These are phyloP conservation scores for Heptranchias perlo DNA, from an alignment of 2,113 vertebrate genomes.

Conservation along the genomic window DNA sequence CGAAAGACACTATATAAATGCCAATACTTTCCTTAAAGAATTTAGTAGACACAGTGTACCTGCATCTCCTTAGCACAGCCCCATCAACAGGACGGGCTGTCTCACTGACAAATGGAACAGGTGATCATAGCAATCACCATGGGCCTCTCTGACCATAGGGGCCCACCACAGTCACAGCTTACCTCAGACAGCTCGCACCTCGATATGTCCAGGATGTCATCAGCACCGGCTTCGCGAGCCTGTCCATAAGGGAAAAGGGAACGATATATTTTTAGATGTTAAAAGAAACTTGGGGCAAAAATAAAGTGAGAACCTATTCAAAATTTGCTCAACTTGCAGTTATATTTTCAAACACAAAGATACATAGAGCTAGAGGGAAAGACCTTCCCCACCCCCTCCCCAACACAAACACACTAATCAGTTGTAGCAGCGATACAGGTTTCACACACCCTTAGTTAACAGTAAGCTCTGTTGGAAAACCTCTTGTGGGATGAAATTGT, in stretches of 20 bases:
- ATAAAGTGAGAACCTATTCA: too few species aligned
- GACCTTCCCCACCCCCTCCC: neutral
- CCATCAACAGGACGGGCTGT: neutral
- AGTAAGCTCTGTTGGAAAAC: neutral
- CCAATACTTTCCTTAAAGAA: neutral
- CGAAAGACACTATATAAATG: neutral
- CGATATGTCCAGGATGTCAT: slow-evolving; percentile 85
- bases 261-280: neutral
- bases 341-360: neutral
- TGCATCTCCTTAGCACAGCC: neutral
- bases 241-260: slow-evolving; percentile 48
- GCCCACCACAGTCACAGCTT: slow-evolving; percentile 40
- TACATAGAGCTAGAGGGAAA: neutral
- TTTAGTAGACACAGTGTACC: neutral
- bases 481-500: neutral
- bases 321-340: neutral
- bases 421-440: neutral
- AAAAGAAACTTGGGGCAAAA: too few species aligned
- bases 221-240: slow-evolving; percentile 89
- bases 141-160: neutral
- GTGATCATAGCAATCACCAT: neutral
- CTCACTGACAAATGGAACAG: neutral
- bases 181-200: slow-evolving; percentile 87
- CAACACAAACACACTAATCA: neutral
- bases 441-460: neutral